Base-by-base conservation (phyloP, 2,797 vertebrate genomes). In the Heliangelus exortis region DNA sequence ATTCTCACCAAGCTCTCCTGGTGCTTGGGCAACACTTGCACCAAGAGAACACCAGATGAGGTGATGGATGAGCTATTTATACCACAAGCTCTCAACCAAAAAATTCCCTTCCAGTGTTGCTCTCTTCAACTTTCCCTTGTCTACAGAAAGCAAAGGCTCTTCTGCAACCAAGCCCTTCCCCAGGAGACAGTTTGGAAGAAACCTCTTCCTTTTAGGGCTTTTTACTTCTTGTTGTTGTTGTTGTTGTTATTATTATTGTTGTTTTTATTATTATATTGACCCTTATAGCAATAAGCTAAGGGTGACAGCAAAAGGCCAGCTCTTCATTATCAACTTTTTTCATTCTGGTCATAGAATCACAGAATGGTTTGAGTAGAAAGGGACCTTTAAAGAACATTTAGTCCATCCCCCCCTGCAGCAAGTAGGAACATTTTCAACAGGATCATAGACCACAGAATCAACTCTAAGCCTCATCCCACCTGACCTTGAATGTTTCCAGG, bases 381-480 rank as follows among this genome's bases (percentile, higher is more conserved):
- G 23, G 14, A 26, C 26, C 2, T 53, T 39, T 26, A 8, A 29
- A 66, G 23, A 2, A 5, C 59, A 61, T 12, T 31, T 0, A 34
- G 8, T 78, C 26, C 33, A 59, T 7, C n/a, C 3, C 3, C 3
- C 12, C 15, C 18, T 12, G 18, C 33, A 1, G 1, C 5, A 1
- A 1, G 11, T 12, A 36, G 54, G 39, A 29, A 41, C 33, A 48
- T 12, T 31, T 61, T 8, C 11, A 7, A 23, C 41, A 7, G 12
- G 2, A 20, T 0, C 36, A 39, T 39, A 39, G 39, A 39, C 13
- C 39, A 39, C 39, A 39, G 39, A 39, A 39, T 39, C 33, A 72
- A 29, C 11, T 41, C 51, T 72, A 8, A 78, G 29, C 29, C n/a
- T 15, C 1, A 0, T 26, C 39, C 53, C 47, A 1, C 20, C 31